Evolutionary conservation across 2,888 invertebrate genomes (phyloP).

Genomic region (Actias luna): DNA sequence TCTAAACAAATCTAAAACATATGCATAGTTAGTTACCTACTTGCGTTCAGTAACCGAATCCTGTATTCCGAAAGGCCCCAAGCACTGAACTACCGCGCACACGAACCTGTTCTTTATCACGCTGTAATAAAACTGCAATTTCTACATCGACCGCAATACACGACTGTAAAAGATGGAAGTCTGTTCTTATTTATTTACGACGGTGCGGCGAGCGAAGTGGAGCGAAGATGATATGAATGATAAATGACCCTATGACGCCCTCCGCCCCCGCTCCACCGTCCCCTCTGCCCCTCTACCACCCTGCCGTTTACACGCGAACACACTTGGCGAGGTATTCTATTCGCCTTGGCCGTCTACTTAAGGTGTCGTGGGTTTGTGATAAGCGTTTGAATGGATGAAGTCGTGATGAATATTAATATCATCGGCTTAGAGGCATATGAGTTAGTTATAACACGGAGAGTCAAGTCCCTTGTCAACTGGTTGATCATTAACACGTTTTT

Average conservation of each 20-base stretch:
- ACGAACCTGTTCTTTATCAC: background rate
- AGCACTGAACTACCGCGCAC: slow-evolving; percentile 18
- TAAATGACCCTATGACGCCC: slow-evolving; percentile 76
- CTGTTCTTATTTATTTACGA: slow-evolving; percentile 82
- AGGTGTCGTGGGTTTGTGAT: slow-evolving; percentile 61
- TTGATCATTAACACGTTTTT: background rate
- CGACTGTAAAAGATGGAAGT: slow-evolving; percentile 80
- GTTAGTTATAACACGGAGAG: background rate
- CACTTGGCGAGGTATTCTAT: slow-evolving; percentile 65
- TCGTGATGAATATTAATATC: slow-evolving; percentile 59
- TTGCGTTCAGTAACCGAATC: slow-evolving; percentile 56
- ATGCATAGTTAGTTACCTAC: slow-evolving; percentile 74
- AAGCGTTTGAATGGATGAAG: slow-evolving; percentile 63
- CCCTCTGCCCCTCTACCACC: slow-evolving; percentile 36
- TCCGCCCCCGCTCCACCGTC: slow-evolving; percentile 40
- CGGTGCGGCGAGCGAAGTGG: slow-evolving; percentile 82
- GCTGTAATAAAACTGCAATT: slow-evolving; percentile 32
- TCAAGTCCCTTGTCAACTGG: background rate
- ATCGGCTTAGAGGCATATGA: background rate
- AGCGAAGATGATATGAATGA: slow-evolving; percentile 83
- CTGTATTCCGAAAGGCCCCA: slow-evolving; percentile 38
- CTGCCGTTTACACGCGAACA: slow-evolving; percentile 69
- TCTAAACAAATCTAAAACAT: slow-evolving; percentile 69
- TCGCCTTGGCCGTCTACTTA: slow-evolving; percentile 62
- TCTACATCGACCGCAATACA: slow-evolving; percentile 37